Conservation (phyloP, 2,888 invertebrate species). For the Synergus umbraculus region DNA sequence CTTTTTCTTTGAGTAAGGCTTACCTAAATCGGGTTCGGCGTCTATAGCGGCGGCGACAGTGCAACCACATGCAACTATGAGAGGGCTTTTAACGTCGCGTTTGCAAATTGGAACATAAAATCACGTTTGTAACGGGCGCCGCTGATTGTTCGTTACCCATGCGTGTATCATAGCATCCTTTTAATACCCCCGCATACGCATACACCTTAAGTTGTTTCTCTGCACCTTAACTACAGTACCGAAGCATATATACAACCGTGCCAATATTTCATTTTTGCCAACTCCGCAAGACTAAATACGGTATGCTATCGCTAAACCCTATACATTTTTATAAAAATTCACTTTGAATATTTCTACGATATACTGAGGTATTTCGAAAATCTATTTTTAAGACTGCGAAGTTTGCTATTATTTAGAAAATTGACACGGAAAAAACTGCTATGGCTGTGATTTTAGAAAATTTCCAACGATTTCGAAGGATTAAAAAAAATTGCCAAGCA, state of each 20-base stretch:
- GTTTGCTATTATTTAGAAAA: too few relatives aligned
- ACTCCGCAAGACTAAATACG: constrained; percentile 17
- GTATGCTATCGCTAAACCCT: background rate
- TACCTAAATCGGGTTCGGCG: constrained; percentile 51
- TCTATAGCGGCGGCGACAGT: constrained; percentile 41
- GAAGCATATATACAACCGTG: constrained; percentile 41
- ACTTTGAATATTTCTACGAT: background rate
- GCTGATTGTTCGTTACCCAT: constrained; percentile 74
- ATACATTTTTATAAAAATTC: background rate
- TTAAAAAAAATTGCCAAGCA: too few relatives aligned
- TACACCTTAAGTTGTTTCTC: constrained; percentile 41
- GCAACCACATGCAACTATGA: constrained; percentile 47
- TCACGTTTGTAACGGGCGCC: constrained; percentile 71
- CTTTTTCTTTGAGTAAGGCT: background rate
- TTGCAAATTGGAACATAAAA: constrained; percentile 77
- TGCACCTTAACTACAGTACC: constrained; percentile 43
- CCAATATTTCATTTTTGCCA: constrained; percentile 48
- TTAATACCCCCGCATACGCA: constrained; percentile 35
- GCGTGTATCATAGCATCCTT: constrained; percentile 51
- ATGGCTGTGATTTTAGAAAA: too few relatives aligned
- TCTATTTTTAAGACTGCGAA: too few relatives aligned
- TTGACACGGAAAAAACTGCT: too few relatives aligned
- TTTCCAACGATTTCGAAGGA: too few relatives aligned
- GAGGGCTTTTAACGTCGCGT: constrained; percentile 64
- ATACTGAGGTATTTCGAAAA: too few relatives aligned